These are phyloP conservation scores for Zhuqinia jingwanae DNA, from an alignment of 2,888 invertebrate genomes.

Conservation along the genomic window DNA sequence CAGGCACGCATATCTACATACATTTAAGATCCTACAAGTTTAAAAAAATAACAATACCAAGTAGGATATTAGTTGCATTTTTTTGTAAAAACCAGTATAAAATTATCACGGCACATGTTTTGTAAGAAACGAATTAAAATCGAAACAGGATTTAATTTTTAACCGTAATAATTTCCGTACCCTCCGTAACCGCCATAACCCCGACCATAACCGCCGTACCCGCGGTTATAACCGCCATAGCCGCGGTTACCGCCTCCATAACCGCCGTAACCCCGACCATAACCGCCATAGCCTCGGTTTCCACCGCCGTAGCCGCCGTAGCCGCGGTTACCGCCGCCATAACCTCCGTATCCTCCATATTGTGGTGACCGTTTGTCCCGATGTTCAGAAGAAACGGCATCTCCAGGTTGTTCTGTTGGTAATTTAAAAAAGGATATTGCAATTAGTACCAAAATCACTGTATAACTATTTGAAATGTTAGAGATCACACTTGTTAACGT, in stretches of 20 bases:
- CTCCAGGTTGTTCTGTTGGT: conserved; percentile 1
- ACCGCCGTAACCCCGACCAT: conserved; percentile 24
- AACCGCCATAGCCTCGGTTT: conserved; percentile 11
- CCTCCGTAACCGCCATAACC: background rate
- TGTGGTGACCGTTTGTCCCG: conserved; percentile 52
- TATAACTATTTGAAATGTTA: too few relatives aligned
- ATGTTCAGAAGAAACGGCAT: too few relatives aligned
- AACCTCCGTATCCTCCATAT: conserved; percentile 54
- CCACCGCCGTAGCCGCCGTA: conserved; percentile 54
- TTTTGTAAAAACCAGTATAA: background rate
- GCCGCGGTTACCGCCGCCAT: conserved; percentile 29
- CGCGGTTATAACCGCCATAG: conserved; percentile 31
- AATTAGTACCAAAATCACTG: too few relatives aligned
- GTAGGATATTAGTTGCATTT: background rate
- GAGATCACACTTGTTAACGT: too few relatives aligned
- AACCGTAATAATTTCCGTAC: conserved; percentile 11
- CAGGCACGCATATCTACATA: too few relatives aligned
- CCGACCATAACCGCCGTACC: conserved; percentile 9
- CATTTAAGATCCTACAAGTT: too few relatives aligned
- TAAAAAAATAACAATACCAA: background rate
- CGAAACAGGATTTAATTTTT: background rate
- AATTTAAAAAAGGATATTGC: background rate
- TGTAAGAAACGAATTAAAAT: background rate
- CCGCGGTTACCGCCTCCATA: conserved; percentile 24
- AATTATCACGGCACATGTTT: background rate